Evolutionary conservation across 1,140 invertebrate species (phyloP), one percentile per base, ranked within the genome.

Genomic region (Caenorhabditis tropicalis): DNA sequence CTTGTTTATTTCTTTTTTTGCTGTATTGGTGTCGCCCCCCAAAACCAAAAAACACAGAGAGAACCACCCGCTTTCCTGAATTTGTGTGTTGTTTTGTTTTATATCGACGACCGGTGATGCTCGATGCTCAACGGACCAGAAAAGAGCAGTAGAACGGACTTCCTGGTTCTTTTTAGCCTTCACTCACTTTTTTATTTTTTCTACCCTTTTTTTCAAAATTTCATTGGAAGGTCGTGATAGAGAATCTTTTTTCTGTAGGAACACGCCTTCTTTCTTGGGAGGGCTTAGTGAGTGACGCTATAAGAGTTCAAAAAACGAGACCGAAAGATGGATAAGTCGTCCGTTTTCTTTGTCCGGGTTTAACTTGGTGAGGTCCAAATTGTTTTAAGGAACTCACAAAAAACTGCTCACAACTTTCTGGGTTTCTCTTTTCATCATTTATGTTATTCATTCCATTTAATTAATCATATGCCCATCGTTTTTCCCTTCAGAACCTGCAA

Each of bases 291-390:
- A 33, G 58, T 65, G 58, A 65, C 58, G 58, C 15, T 65, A 5
- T 19, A 33, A 56, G 58, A 36, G 58, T 65, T 65, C 58, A 65
- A 65, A 65, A 65, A 65, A 65, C 58, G 29, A 33, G 16, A 65
- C 31, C 31, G 58, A 16, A 36, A 7, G 58, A n/a, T 65, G 15
- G 29, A 33, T 36, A 33, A 33, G 58, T 65, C 58, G 3, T 6
- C 10, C 29, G 9, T 36, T 36, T 65, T 65, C 12, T 24, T 10
- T 21, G 24, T 27, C 58, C 15, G 0, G 10, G 58, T 33, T 65
- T 36, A 2, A 33, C 58, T 65, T 65, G 33, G 31, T 36, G 12
- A n/a, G 29, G 58, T 65, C 19, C 29, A 65, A 60, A 65, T 10
- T 36, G 29, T 65, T 36, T 29, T 24, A n/a, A 56, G 24, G 48